A percentile compares a stretch with the other conserved stretches of the same genome.
These are phyloP conservation scores for Tineola bisselliella DNA, from an alignment of 2,888 invertebrate species.

Conservation along the genomic window DNA sequence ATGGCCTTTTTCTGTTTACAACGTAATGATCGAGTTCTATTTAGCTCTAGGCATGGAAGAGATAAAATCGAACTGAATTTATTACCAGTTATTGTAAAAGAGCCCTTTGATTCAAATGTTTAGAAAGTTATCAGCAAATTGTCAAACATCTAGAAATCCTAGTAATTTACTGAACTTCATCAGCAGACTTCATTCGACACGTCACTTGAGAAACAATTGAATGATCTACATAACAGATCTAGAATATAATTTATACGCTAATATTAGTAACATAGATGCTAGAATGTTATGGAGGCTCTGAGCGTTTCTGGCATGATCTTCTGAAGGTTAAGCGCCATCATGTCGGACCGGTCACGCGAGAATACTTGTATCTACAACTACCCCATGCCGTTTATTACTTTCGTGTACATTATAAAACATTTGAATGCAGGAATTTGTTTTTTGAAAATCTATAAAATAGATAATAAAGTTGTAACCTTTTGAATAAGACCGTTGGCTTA, in stretches of 20 bases:
- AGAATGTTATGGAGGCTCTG: not conserved
- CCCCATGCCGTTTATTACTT: conserved; percentile 9
- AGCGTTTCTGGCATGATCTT: not conserved
- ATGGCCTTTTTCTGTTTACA: conserved; percentile 8
- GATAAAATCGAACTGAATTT: conserved; percentile 6
- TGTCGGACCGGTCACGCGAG: conserved; percentile 13
- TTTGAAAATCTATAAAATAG: not conserved
- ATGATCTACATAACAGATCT: not conserved
- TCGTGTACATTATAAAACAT: not conserved
- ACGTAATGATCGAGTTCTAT: conserved; percentile 5
- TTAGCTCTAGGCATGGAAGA: not conserved
- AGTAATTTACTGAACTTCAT: not conserved
- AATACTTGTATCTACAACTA: conserved; percentile 9
- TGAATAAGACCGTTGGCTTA: not conserved
- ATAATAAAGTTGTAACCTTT: not conserved
- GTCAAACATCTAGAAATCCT: not conserved
- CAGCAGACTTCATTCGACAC: not conserved
- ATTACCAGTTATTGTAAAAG: conserved; percentile 4
- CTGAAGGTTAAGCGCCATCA: conserved; percentile 4
- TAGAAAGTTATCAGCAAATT: conserved; percentile 4
- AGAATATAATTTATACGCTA: not conserved
- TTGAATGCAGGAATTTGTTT: conserved; percentile 8
- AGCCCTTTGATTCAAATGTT: not conserved
- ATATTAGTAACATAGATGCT: not conserved
- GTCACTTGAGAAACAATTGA: not conserved